Base-by-base conservation (phyloP, 1,140 invertebrate genomes). In the Papilio aristodemus region DNA sequence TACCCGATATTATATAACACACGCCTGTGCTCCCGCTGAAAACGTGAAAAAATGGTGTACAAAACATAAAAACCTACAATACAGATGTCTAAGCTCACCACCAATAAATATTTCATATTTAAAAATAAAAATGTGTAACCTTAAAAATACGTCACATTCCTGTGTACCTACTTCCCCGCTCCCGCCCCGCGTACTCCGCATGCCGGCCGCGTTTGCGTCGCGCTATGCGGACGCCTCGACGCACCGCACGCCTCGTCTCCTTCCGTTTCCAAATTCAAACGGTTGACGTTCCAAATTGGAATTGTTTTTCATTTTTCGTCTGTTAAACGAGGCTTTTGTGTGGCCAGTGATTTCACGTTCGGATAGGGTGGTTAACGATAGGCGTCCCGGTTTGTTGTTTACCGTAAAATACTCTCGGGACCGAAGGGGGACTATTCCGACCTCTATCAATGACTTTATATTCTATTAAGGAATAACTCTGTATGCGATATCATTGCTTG, bases 221-320 rank as follows among this genome's bases (percentile, higher is more conserved):
- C 70, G 71, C 73, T 67, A 72, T 76, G 74, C 72, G 70, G 71
- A 75, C 77, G 77, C 74, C 72, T 76, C 75, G 64, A 57, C 79
- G 77, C 72, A 67, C 71, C 70, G 75, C 72, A 84, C 82, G 79
- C 72, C 78, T 80, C 79, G 80, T 69, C 83, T 82, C 83, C 79
- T 81, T 80, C 69, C 77, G 71, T 77, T 82, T 80, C 79, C 77
- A 77, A 83, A 87, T 82, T 87, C 82, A 85, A 87, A 84, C 81
- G 82, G 84, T 85, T 86, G 83, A 86, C 83, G 84, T 71, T 76
- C 78, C 80, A 79, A 82, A 82, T 87, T 85, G 80, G 80, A 85
- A 87, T 85, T 87, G 85, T 86, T 84, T 85, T 86, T 85, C 79
- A 84, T 87, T 87, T 87, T 87, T 84, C 77, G 71, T 76, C 77